Base-by-base conservation (phyloP, 2,113 vertebrate species). In the Mungos mungo region DNA sequence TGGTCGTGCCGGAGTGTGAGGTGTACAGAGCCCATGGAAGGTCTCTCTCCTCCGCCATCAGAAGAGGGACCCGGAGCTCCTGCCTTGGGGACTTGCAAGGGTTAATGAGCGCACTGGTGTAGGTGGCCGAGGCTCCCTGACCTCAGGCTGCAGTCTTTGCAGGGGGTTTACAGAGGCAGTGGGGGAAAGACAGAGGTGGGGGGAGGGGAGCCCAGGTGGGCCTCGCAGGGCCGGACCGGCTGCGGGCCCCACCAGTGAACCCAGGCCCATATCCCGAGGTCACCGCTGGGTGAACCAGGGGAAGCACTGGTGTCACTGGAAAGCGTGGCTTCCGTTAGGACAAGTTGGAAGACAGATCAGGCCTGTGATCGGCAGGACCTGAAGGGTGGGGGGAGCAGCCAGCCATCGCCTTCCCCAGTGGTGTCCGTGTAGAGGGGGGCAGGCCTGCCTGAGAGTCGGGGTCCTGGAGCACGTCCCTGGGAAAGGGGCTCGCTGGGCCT, bases 1-100 rank as follows among this genome's bases (percentile, higher is more conserved):
- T 14, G 41, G 33, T 18, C 0, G 0, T 25, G 1, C 11, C 1
- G 63, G 25, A n/a, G 25, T 7, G 27, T n/a, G 35, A 47, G 45
- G 19, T 0, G 0, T 13, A 31, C 13, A 31, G n/a, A 45, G 66
- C 27, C 33, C 71, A 45, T 2, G 29, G 33, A 80, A 90, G 66
- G 27, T 38, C 25, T 27, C 54, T 13, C 8, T 66, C 72, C 19
- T 68, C 74, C 11, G 12, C 57, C 74, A 47, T 27, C 25, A 47
- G 7, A 85, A 63, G 11, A n/a, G 19, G 38, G 11, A 60, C 38
- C 29, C 15, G 5, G 19, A 15, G 5, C 63, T 31, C 45, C 45
- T 33, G n/a, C 90, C n/a, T 29, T 1, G 1, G 66, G 4, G 57
- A 65, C 1, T 25, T 27, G 2, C 27, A 16, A 38, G 21, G 25